A percentile compares a stretch with the other conserved stretches of the same genome.
phyloP scores from a whole-genome alignment of 2,797 vertebrate genomes.

The Anableps anableps region DNA sequence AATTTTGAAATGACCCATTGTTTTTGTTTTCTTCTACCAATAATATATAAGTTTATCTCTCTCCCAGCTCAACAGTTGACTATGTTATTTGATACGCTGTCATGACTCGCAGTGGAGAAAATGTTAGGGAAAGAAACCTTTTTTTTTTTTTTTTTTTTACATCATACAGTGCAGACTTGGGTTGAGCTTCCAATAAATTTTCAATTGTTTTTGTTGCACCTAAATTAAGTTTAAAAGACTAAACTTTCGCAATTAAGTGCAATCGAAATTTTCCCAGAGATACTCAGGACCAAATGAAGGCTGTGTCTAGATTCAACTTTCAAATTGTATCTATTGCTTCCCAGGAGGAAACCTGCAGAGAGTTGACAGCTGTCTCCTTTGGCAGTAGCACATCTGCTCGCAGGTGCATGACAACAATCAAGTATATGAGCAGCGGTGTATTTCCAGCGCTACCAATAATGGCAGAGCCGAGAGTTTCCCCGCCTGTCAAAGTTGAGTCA shows the following conservation, averaged over 20 bases:
- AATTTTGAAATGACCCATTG: neutral
- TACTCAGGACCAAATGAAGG: neutral
- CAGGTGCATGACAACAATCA: slow-evolving; percentile 49
- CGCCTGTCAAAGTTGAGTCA: slow-evolving; percentile 43
- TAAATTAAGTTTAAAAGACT: neutral
- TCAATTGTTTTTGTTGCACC: neutral
- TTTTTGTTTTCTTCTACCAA: neutral
- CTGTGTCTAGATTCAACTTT: neutral
- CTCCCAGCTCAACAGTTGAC: neutral
- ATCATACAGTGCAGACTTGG: neutral
- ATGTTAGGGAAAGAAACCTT: neutral
- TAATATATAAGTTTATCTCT: neutral
- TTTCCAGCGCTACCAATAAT: slow-evolving; percentile 30
- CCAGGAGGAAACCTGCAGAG: neutral
- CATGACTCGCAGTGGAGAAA: neutral
- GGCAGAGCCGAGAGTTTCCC: slow-evolving; percentile 26
- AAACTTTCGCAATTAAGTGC: neutral
- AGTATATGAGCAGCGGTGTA: slow-evolving; percentile 41
- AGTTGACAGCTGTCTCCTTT: slow-evolving; percentile 31
- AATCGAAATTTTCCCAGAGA: neutral
- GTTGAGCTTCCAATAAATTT: neutral
- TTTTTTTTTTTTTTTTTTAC: neutral
- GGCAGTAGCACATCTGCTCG: slow-evolving; percentile 37
- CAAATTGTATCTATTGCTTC: neutral
- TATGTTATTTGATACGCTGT: neutral